Base-by-base conservation (phyloP, 2,888 invertebrate species). In the Drosophila testacea region DNA sequence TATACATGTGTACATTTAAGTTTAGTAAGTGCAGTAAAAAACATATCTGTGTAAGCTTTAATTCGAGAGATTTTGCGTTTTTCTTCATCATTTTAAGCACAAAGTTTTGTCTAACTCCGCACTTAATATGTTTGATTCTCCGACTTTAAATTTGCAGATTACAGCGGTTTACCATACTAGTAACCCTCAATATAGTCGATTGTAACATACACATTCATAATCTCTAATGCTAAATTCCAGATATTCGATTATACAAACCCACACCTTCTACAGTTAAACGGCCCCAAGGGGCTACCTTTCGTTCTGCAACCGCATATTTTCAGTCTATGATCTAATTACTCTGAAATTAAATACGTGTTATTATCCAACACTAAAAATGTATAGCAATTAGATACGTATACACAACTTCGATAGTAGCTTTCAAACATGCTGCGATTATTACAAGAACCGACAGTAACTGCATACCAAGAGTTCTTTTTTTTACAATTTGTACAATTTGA, bases 251-350 rank as follows among this genome's bases (percentile, higher is more conserved):
- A 50, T 6, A 36, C 16, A 54, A 6, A 44, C n/a, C 13, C 6
- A 72, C 72, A 71, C 74, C 67, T 60, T 38, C 6, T 41, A n/a
- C 28, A 27, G 48, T n/a, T 62, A 55, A 59, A 72, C 77, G 72
- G 67, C 74, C 61, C 66, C 39, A 54, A 72, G 46, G 22, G 16
- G 51, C 61, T 57, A 38, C 71, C 36, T 52, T 56, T 56, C 38
- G 2, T 62, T 22, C 47, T 59, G 73, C 27, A 34, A 48, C 39
- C 42, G 50, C 62, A 68, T 70, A 59, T 57, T 65, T 68, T 39
- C 46, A 79, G 69, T 55, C 82, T 28, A 79, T 80, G 73, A 82
- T 82, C 79, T 82, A 77, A 79, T 79, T 73, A 68, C 66, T 62
- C 59, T 71, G 60, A 74, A 63, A 70, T 79, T 77, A 74, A 62